Base-by-base conservation (phyloP, 2,888 invertebrate species). In the Apamea sordens region DNA sequence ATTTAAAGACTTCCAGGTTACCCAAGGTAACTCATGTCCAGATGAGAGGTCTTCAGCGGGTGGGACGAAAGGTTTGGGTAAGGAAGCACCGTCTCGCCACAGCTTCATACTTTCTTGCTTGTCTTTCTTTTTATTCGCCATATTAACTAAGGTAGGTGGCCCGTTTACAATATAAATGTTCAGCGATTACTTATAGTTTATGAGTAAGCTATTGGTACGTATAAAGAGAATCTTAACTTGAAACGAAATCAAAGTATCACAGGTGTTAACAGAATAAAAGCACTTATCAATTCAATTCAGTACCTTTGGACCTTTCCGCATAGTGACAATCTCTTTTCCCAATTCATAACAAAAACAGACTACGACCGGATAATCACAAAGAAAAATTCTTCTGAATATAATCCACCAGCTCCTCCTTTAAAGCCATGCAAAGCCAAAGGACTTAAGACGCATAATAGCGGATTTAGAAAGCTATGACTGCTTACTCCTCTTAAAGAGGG, bases 371-470 rank as follows among this genome's bases (percentile, higher is more conserved):
- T 65, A 75, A 32, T 24, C 2, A n/a, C 6, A 7, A 73, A 74
- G 21, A 56, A 64, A 73, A 21, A 28, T 4, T 71, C 36, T 59
- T 50, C 11, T 1, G 36, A 79, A 56, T 70, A 65, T 76, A 79
- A 80, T 74, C 36, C 63, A 15, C 15, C 36, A 74, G 28, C 3
- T 68, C 15, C n/a, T 18, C 4, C 24, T 64, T 47, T 15, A 69
- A 59, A 76, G 13, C 65, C 44, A 50, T 59, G 21, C 56, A 71
- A 82, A 85, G 41, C 56, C 50, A 44, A 73, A 59, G 72, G 53
- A 71, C 65, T 84, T 84, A 47, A 81, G 75, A 67, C 56, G 50
- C 63, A 82, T 77, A 73, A 81, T 36, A 63, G 15, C 2, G 56
- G 77, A 76, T 82, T 78, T 47, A 15, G 4, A 10, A 59, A 50